Evolutionary conservation across 2,113 vertebrate species (phyloP), one percentile per base, ranked within the genome.

Genomic region (Catagonus wagneri): DNA sequence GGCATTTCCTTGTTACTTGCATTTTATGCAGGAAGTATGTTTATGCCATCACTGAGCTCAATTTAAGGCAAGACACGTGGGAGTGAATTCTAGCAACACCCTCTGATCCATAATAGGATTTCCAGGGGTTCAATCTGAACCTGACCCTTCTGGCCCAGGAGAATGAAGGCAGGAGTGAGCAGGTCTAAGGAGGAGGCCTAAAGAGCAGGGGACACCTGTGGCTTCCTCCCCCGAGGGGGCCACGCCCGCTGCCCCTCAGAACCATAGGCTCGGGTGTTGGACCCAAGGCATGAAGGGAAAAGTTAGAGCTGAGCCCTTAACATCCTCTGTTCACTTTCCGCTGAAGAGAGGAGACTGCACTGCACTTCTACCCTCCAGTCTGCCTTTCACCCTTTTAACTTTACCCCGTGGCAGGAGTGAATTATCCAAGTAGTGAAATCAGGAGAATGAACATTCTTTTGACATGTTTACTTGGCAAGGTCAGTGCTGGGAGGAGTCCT

Each of bases 331-430:
- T 22, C 11, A 56, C 66, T 54, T 50, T 15, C 76, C 69, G n/a
- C 44, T 16, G 16, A 36, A 58, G 79, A 50, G 29, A 66, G 13
- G 72, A 9, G 19, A 11, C 8, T 2, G 56, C 23, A 2, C n/a
- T 19, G 39, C 6, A 5, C 23, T 22, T 20, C 7, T 7, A 17
- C 2, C 10, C 56, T 60, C 27, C 56, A 32, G 25, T 12, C 74
- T 1, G 56, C 54, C 89, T 20, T 44, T 20, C 56, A 19, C 36
- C n/a, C 66, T 36, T 54, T 12, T 16, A 44, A 32, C 9, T 39
- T 20, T 0, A 16, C 25, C 32, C 15, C 9, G 39, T 0, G 2
- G 14, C 76, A 36, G 27, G 19, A 44, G 63, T 22, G 12, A 65
- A 29, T 16, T 3, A 52, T 2, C 58, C 12, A 16, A 29, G 3